These are phyloP conservation scores for Oxycera nigricornis DNA, from an alignment of 2,888 invertebrate species.

Conservation along the genomic window DNA sequence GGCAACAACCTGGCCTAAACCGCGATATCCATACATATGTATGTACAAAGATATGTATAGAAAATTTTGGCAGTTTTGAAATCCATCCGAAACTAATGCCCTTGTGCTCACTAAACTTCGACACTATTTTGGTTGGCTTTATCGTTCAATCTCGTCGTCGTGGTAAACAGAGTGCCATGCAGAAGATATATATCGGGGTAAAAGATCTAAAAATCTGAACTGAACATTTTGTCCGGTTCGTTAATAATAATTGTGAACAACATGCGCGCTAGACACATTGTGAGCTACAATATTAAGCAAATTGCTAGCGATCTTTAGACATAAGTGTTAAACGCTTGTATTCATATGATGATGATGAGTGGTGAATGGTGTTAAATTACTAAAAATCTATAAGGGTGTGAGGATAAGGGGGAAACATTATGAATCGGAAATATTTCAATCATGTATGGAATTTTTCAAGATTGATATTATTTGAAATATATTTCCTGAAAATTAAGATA, in stretches of 20 bases:
- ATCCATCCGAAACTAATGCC: conserved; percentile 36
- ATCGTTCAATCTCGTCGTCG: background rate
- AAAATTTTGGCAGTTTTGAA: background rate
- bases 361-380: background rate
- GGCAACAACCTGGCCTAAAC: no score
- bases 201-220: conserved; percentile 37
- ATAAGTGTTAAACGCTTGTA: no score
- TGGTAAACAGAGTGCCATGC: conserved; percentile 32
- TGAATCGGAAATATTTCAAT: no score
- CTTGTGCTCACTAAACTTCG: conserved; percentile 33
- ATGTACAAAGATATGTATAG: background rate
- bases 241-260: conserved; percentile 42
- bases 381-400: no score
- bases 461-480: no score
- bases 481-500: no score
- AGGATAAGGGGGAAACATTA: no score
- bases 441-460: no score
- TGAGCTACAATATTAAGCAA: conserved; percentile 21
- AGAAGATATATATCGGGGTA: background rate
- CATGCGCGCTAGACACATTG: conserved; percentile 11
- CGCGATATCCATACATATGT: no score
- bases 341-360: no score
- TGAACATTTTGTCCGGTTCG: conserved; percentile 43
- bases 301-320: no score
- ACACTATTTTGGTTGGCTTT: conserved; percentile 28